Evolutionary conservation across 2,888 invertebrate species (phyloP).

Genomic region (Galerucella calmariensis): DNA sequence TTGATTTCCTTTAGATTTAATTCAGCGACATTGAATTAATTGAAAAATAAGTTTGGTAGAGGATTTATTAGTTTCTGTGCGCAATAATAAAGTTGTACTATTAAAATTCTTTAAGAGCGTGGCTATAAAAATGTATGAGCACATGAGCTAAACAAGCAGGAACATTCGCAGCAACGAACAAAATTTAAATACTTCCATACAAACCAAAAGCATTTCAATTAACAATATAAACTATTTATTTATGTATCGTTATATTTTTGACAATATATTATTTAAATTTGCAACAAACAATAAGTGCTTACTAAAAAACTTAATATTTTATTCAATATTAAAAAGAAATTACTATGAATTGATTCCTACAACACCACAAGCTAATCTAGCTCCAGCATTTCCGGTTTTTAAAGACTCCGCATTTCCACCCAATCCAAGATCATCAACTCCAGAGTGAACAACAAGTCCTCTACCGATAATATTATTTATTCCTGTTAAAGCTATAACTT

Average conservation of each 20-base stretch:
- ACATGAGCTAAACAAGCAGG: too few relatives aligned
- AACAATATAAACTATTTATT: too few relatives aligned
- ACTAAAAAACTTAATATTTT: too few relatives aligned
- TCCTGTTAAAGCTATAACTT: conserved; percentile 72
- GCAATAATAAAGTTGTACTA: too few relatives aligned
- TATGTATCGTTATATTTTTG: too few relatives aligned
- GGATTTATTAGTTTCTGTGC: background rate
- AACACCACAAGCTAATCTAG: conserved; percentile 83
- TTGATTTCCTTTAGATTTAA: background rate
- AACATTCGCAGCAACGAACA: too few relatives aligned
- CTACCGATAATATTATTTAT: conserved; percentile 78
- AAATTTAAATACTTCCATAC: too few relatives aligned
- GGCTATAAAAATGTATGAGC: background rate
- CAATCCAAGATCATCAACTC: conserved; percentile 80
- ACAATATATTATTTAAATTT: too few relatives aligned
- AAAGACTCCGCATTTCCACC: conserved; percentile 75
- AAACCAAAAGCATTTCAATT: too few relatives aligned
- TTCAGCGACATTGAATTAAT: background rate
- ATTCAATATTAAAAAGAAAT: too few relatives aligned
- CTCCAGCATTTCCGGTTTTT: conserved; percentile 87
- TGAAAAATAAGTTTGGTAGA: background rate
- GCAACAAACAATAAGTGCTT: too few relatives aligned
- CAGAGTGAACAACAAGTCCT: conserved; percentile 80
- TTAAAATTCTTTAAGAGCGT: background rate
- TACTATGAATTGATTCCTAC: conserved; percentile 69